A percentile compares a stretch with the other conserved stretches of the same genome.
phyloP scores from a whole-genome alignment of 2,888 invertebrate species.

The Andrena haemorrhoa region DNA sequence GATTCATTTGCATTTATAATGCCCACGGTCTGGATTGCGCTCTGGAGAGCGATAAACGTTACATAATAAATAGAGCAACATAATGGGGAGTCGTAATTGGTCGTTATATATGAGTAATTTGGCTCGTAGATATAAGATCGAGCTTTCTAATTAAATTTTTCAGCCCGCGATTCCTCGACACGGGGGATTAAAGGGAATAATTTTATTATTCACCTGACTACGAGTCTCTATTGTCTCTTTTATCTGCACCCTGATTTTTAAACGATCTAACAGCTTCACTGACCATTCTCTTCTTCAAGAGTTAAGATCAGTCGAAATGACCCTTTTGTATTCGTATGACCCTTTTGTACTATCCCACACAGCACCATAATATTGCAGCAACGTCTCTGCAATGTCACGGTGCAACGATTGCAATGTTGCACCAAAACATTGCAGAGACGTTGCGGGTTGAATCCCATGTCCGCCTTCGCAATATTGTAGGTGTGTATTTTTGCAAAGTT shows the following conservation, averaged over 20 bases:
- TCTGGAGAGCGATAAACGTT: constrained; percentile 65
- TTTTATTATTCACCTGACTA: neutral
- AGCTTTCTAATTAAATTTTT: constrained; percentile 24
- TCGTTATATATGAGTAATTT: constrained; percentile 51
- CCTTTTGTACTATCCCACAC: neutral
- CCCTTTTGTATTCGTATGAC: no score
- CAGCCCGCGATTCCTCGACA: neutral
- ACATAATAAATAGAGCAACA: constrained; percentile 60
- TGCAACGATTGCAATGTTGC: no score
- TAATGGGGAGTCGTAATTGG: constrained; percentile 59
- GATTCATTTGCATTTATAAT: constrained; percentile 68
- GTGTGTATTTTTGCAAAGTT: no score
- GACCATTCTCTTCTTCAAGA: neutral
- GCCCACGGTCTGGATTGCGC: constrained; percentile 35
- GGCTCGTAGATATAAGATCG: constrained; percentile 12
- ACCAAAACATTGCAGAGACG: no score
- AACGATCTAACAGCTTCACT: neutral
- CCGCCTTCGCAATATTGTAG: no score
- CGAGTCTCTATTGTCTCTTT: neutral
- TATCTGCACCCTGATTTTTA: neutral
- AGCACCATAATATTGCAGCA: no score
- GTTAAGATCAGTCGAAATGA: neutral
- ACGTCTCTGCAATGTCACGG: no score
- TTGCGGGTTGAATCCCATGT: no score
- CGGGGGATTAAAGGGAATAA: neutral